Evolutionary conservation across 2,797 vertebrate species (phyloP), one percentile per base, ranked within the genome.

Genomic region (Choloepus didactylus): DNA sequence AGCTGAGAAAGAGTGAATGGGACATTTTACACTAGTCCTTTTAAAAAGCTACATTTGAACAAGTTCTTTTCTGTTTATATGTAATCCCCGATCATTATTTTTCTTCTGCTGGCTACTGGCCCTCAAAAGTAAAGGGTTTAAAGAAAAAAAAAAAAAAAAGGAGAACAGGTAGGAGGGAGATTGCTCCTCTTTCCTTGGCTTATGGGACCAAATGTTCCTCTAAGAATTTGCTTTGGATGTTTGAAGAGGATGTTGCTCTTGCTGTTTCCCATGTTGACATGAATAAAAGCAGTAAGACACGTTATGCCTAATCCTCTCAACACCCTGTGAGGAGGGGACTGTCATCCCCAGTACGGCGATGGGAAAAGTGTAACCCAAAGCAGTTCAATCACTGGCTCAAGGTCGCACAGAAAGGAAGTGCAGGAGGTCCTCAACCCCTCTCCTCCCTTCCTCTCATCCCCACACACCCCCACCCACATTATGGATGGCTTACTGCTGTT

Each of bases 1-100:
- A 91, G 44, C 49, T 91, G 69, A 92, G 89, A 73, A 87, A 91
- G 44, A 49, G 41, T 87, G 59, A 87, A 19, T 81, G n/a, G 7
- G 51, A 94, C 12, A 87, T 27, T 87, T 92, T 31, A 51, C 21
- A 29, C 46, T 66, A 51, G 41, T 92, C 76, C 80, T 73, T 87
- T 18, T 70, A 73, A 83, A 92, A 84, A 83, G 62, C 77, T 89
- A 77, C 89, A 79, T 92, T 93, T 88, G 81, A 87, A 41, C 19
- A 41, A 69, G 31, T 38, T 82, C 54, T 27, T 94, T 92, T 89
- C 73, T 73, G n/a, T 70, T 92, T 80, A 92, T 18, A 69, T 38
- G 11, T 38, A 79, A 94, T 70, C 80, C 31, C 69, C 60, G 70
- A 87, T 51, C 31, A 84, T 16, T 89, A 72, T 59, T 93, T 60